phyloP scores from a whole-genome alignment of 2,113 vertebrate genomes.

The Crotalus horridus region DNA sequence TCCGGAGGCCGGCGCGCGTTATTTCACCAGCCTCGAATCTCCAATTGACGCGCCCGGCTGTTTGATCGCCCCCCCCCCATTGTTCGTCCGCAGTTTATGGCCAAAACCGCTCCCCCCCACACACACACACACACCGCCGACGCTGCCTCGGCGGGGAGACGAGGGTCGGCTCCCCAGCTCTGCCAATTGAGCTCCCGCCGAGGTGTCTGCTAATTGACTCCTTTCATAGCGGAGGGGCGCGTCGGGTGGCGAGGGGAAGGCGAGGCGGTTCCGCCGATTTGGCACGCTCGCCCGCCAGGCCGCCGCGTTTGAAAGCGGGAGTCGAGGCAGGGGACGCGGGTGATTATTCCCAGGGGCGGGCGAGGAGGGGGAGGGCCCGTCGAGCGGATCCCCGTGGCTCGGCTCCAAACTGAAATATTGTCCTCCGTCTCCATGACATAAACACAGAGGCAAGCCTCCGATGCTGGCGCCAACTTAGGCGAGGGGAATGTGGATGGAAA shows the following conservation, averaged over 20 bases:
- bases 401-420: conserved; percentile 87
- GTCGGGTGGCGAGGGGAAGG: background rate
- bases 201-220: conserved; percentile 59
- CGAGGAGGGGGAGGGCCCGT: conserved; percentile 78
- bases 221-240: conserved; percentile 51
- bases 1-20: background rate
- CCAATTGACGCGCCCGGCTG: background rate
- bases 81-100: background rate
- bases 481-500: conserved; percentile 78
- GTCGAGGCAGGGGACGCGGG: conserved; percentile 48
- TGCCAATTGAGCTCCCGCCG: conserved; percentile 39
- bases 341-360: conserved; percentile 66
- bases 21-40: background rate
- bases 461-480: conserved; percentile 81
- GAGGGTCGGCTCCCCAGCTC: background rate
- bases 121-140: background rate
- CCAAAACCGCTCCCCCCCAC: no score
- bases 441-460: conserved; percentile 79
- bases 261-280: conserved; percentile 62
- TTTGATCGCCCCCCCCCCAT: background rate
- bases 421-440: conserved; percentile 82
- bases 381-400: conserved; percentile 82
- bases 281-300: conserved; percentile 64
- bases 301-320: background rate
- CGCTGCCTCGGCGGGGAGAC: background rate